These are phyloP conservation scores for Arion vulgaris DNA, from an alignment of 1,140 invertebrate species.

Conservation along the genomic window DNA sequence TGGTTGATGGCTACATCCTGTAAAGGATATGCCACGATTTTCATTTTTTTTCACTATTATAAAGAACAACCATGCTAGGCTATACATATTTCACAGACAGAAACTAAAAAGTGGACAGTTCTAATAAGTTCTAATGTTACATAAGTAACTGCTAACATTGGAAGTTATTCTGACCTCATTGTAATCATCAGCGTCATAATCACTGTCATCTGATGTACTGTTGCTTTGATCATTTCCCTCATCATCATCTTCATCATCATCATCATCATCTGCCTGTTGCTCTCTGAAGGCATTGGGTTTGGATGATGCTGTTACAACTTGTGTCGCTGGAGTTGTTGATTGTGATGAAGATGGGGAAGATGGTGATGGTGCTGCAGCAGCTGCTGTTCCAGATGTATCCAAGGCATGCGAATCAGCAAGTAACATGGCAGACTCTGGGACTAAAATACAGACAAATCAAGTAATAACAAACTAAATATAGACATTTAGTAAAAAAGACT, in stretches of 20 bases:
- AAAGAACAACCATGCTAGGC: no score
- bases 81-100: no score
- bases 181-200: slow-evolving; percentile 46
- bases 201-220: slow-evolving; percentile 54
- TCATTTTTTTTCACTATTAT: no score
- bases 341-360: slow-evolving; percentile 15
- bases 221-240: slow-evolving; percentile 54
- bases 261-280: slow-evolving; percentile 79
- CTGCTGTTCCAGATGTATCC: background rate
- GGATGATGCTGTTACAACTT: slow-evolving; percentile 5
- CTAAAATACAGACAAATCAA: background rate
- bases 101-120: no score
- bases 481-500: background rate
- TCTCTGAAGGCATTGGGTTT: slow-evolving; percentile 7
- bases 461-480: background rate
- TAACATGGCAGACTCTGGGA: background rate
- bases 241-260: slow-evolving; percentile 77
- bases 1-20: no score
- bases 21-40: no score
- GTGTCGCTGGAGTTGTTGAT: slow-evolving; percentile 17
- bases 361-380: background rate
- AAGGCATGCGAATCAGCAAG: background rate
- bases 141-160: background rate
- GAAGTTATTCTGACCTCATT: slow-evolving; percentile 62
- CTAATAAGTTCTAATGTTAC: no score